Conservation (phyloP, 64 coral and sea anemone genomes). For the Cladopsammia gracilis region DNA sequence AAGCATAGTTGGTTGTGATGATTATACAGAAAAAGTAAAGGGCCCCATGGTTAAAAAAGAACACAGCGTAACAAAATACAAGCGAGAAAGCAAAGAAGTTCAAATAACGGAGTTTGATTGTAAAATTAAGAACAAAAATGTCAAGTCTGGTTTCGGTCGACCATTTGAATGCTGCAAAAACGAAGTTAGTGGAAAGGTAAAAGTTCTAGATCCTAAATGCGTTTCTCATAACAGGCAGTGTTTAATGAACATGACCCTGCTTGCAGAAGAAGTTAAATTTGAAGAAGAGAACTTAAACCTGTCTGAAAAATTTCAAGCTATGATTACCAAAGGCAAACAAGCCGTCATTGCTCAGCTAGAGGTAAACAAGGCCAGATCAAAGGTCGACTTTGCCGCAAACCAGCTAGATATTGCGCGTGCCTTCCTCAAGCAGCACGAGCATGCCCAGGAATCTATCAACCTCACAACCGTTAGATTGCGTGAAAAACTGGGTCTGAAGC, state of each 20-base stretch:
- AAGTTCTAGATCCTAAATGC: conserved; percentile 14
- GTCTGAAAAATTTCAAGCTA: not conserved
- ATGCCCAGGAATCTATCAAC: conserved; percentile 2
- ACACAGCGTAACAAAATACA: not conserved
- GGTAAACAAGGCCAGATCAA: conserved; percentile 1
- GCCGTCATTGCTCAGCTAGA: not conserved
- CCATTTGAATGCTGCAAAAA: not conserved
- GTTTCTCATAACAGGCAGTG: not conserved
- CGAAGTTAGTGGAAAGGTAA: not conserved
- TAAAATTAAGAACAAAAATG: not conserved
- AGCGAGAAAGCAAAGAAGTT: not conserved
- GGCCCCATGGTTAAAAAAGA: no score
- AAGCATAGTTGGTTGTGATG: no score
- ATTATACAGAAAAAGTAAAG: no score
- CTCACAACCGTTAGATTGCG: not conserved
- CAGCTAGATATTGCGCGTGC: conserved; percentile 6
- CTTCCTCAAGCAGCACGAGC: not conserved
- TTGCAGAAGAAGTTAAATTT: not conserved
- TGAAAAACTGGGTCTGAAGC: conserved; percentile 6
- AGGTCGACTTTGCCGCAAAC: not conserved
- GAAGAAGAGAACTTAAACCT: not conserved
- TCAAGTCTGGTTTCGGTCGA: not conserved
- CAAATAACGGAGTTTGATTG: not conserved
- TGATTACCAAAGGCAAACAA: not conserved
- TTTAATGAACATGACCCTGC: not conserved